phyloP scores from a whole-genome alignment of 2,113 vertebrate species.

The Todiramphus chloris region DNA sequence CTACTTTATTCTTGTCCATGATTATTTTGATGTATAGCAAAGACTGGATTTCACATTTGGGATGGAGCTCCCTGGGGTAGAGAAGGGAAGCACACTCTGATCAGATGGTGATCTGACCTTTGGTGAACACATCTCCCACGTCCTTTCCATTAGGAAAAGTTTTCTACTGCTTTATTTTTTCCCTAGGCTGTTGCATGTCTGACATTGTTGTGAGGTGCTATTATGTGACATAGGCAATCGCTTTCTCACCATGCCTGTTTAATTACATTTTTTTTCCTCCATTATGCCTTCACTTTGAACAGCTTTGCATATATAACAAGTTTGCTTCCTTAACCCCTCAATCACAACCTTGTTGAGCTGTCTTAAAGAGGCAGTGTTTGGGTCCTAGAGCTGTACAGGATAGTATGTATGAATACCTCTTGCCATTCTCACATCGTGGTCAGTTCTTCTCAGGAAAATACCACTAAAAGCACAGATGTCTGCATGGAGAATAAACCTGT shows the following conservation, averaged over 20 bases:
- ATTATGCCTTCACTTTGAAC: neutral
- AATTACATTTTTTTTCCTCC: neutral
- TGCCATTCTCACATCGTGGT: neutral
- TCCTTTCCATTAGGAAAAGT: neutral
- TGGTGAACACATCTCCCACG: neutral
- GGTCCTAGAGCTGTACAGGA: neutral
- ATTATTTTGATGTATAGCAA: neutral
- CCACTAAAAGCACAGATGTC: neutral
- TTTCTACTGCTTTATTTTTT: neutral
- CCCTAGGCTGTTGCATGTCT: neutral
- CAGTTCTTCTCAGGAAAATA: neutral
- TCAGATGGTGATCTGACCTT: neutral
- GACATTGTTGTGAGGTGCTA: neutral
- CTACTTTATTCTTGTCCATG: neutral
- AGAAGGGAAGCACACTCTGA: neutral
- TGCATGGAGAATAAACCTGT: neutral
- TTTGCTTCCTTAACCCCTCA: neutral
- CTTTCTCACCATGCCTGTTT: neutral
- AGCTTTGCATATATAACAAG: neutral
- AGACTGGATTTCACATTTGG: neutral
- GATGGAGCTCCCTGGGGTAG: neutral
- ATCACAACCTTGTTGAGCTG: neutral
- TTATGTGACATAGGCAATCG: neutral
- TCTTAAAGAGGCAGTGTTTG: neutral
- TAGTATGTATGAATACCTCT: neutral